These are phyloP conservation scores for Leistus spinibarbis DNA, from an alignment of 2,888 invertebrate genomes.

Conservation along the genomic window DNA sequence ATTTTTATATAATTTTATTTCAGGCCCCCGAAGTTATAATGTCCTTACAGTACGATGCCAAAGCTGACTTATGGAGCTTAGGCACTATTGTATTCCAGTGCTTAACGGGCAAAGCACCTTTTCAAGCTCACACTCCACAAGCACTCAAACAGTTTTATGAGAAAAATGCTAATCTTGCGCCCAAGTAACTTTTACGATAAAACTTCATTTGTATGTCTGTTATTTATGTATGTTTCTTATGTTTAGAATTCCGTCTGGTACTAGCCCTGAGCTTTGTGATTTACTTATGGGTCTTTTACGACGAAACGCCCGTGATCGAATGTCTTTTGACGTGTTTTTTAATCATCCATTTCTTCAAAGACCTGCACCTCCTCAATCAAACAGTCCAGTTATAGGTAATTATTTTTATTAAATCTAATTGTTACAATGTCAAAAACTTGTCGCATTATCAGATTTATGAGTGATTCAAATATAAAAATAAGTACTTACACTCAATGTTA, in stretches of 20 bases:
- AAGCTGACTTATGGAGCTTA: slow-evolving; percentile 98
- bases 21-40: slow-evolving; percentile 99
- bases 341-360: slow-evolving; percentile 88
- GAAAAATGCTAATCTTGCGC: slow-evolving; percentile 87
- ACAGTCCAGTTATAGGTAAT: slow-evolving; percentile 48
- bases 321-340: slow-evolving; percentile 96
- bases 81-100: slow-evolving; percentile 81
- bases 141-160: slow-evolving; percentile 97
- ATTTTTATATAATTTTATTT: slow-evolving; percentile 35
- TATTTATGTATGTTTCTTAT: slow-evolving; percentile 39
- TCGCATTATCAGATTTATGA: neutral
- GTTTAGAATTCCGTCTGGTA: slow-evolving; percentile 89
- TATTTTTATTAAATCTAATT: neutral
- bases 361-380: slow-evolving; percentile 61
- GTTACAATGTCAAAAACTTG: neutral
- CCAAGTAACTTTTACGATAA: slow-evolving; percentile 70
- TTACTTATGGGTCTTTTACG: slow-evolving; percentile 86
- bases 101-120: slow-evolving; percentile 97
- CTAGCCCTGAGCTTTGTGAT: slow-evolving; percentile 87
- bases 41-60: slow-evolving; percentile 98
- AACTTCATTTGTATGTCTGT: neutral
- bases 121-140: slow-evolving; percentile 97
- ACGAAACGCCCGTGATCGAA: slow-evolving; percentile 91
- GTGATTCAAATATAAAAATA: neutral
- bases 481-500: no score